Evolutionary conservation across 1,140 invertebrate genomes (phyloP), one percentile per base, ranked within the genome.

Genomic region (Hirudo medicinalis): DNA sequence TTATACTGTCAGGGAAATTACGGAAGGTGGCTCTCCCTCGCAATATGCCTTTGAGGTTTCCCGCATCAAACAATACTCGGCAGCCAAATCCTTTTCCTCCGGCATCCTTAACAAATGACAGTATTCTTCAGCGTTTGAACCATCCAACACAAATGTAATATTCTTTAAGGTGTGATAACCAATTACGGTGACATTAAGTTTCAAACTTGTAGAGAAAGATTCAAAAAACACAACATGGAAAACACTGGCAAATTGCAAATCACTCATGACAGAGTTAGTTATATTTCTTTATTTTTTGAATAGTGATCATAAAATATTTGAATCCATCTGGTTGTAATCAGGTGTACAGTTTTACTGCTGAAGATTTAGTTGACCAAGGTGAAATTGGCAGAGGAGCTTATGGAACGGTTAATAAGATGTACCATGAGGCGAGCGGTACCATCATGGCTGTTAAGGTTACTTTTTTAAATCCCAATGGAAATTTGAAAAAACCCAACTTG

Each of bases 371-470:
- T 70, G 73, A 70, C 27, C 75, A 94, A 53, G 90, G 91, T 6
- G 91, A 94, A 79, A 83, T 98, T 55, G 94, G 94, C 66, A 90
- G 90, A 79, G 94, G 94, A 8, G 94, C 92, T n/a, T 97, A 91
- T 81, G 94, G 94, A 11, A 91, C 95, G 82, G 94, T 98, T 19
- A 91, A 95, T 13, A 94, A 95, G 83, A 96, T 97, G 92, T 83
- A 87, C 74, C 94, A 97, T 80, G 88, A 87, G 79, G 88, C 88
- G 9, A 94, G 91, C 76, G 86, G 87, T 36, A 88, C 87, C 76
- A 87, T 92, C 40, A 91, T 97, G 76, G 94, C 94, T 73, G 94
- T 97, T 0, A 98, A 98, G 84, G 90, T 91, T 32, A 20, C n/a
- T 32, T 63, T 25, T 32, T 63, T 0, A 49, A 15, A 49, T 49